Evolutionary conservation across 23 tunicate species (phyloP), one percentile per base, ranked within the genome.

Genomic region (Styela plicata): DNA sequence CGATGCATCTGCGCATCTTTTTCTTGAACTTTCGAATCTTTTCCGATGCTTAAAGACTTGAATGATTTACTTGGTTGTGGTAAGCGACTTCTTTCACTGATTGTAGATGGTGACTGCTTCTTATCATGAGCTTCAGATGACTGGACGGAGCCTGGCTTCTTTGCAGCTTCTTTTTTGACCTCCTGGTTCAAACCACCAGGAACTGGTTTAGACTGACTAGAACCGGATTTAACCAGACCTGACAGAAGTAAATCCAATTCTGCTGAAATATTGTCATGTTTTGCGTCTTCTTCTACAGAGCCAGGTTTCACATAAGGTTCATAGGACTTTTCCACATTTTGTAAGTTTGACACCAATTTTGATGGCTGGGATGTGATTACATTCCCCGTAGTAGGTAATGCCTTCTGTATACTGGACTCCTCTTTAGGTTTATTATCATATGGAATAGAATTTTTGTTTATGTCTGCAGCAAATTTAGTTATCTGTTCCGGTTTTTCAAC

Each of bases 1-100:
- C 71, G 71, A 29, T 67, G 71, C 71, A 67, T 67, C 24, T 67
- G 1, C 17, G 71, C 71, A 67, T 67, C 71, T 67, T 67, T 67
- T 27, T 67, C 71, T 25, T 27, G 31, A 0, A 67, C 31, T 25
- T 27, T 29, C 17, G 71, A 29, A 0, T 67, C 71, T 27, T 24
- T 29, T 5, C 57, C 13, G 13, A 44, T 7, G 22, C 71, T 29
- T 67, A 24, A 16, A 22, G 2, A 29, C 0, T 67, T 67, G 16
- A 18, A 29, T 17, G 31, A 67, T 29, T 29, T 67, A 29, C 64
- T 53, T 0, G 81, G 81, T 44, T 76, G 81, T 7, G 81, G 81
- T 67, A 76, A 53, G 68, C 81, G 68, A 53, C 81, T 76, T 34
- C 28, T 73, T n/a, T 32, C 78, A 1, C 70, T 24, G 5, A 24